Conservation (phyloP, 2,888 invertebrate species). For the Agelastica alni region DNA sequence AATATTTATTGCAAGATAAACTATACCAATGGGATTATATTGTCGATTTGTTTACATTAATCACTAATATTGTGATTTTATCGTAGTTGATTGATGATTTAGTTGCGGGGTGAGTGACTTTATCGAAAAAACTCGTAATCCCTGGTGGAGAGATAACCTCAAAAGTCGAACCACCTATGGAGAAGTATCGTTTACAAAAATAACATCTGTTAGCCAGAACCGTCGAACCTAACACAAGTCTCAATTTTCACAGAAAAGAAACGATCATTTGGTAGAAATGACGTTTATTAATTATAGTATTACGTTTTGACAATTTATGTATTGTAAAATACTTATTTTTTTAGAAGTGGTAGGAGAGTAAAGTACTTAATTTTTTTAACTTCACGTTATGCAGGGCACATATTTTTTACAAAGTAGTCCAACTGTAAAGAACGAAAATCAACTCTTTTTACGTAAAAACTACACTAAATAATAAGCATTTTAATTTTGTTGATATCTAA, state of each 20-base stretch:
- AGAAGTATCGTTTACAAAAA: slow-evolving; percentile 23
- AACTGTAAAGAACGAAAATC: too few relatives aligned
- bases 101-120: slow-evolving; percentile 17
- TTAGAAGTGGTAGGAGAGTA: too few relatives aligned
- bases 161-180: slow-evolving; percentile 19
- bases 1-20: slow-evolving; percentile 4
- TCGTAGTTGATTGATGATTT: slow-evolving; percentile 22
- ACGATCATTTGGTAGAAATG: neutral
- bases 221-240: slow-evolving; percentile 16
- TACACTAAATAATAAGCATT: too few relatives aligned
- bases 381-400: too few relatives aligned
- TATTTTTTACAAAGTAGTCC: too few relatives aligned
- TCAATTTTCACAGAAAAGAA: slow-evolving; percentile 19
- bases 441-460: too few relatives aligned
- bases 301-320: neutral
- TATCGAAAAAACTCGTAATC: slow-evolving; percentile 18
- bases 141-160: slow-evolving; percentile 11
- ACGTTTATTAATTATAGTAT: slow-evolving; percentile 6
- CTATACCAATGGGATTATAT: slow-evolving; percentile 12
- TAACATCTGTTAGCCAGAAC: slow-evolving; percentile 26
- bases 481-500: too few relatives aligned
- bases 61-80: slow-evolving; percentile 25
- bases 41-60: slow-evolving; percentile 24
- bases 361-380: too few relatives aligned
- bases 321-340: neutral